Conservation (phyloP, 2,797 vertebrate species). For the Scolopax rusticola region DNA sequence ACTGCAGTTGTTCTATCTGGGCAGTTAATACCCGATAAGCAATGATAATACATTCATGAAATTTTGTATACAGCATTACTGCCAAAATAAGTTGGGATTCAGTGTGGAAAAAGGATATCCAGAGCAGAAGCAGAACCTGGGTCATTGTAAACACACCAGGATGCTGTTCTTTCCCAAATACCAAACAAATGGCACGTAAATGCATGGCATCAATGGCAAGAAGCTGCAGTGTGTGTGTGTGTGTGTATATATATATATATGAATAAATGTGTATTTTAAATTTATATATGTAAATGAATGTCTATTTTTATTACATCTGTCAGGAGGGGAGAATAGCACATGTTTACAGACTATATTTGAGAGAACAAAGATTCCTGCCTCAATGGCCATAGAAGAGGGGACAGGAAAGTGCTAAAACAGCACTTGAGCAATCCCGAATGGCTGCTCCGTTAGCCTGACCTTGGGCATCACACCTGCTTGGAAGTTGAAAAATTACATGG, state of each 20-base stretch:
- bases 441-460: neutral
- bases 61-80: neutral
- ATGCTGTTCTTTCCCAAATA: neutral
- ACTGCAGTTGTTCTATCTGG: neutral
- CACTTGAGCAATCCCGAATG: neutral
- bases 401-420: neutral
- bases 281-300: neutral
- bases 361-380: neutral
- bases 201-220: neutral
- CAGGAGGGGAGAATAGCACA: neutral
- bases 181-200: neutral
- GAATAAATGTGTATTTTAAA: neutral
- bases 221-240: neutral
- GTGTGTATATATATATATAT: neutral
- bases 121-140: neutral
- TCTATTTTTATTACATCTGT: neutral
- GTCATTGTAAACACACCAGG: neutral
- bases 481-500: neutral
- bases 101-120: neutral
- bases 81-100: constrained; percentile 1
- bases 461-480: neutral
- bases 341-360: neutral
- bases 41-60: neutral
- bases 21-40: neutral
- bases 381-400: neutral